Evolutionary conservation across 2,113 vertebrate genomes (phyloP).

Genomic region (Burhinus bistriatus): DNA sequence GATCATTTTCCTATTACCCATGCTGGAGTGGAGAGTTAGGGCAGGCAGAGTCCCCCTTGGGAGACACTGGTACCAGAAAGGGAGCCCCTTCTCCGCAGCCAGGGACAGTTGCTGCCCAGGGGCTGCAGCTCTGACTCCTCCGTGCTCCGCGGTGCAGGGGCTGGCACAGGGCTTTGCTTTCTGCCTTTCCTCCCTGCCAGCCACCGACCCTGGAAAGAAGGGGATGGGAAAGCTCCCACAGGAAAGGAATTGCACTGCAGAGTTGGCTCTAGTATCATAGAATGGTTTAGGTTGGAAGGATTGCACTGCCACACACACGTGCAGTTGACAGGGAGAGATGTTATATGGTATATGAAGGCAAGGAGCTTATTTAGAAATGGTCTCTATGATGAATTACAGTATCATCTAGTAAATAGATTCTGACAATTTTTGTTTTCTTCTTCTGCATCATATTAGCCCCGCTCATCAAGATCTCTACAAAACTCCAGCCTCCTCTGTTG

Average conservation of each 20-base stretch:
- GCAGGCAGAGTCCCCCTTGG: not conserved
- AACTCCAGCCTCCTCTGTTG: not conserved
- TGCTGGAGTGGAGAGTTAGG: not conserved
- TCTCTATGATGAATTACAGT: not conserved
- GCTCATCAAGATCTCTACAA: not conserved
- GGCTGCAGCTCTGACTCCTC: not conserved
- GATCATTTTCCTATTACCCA: not conserved
- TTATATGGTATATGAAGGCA: not conserved
- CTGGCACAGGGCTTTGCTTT: not conserved
- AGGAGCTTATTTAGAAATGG: not conserved
- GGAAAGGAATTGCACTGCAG: not conserved
- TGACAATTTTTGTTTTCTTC: not conserved
- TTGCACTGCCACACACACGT: fast-evolving
- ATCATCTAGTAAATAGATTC: not conserved
- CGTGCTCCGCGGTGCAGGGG: fast-evolving
- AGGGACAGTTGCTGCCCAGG: not conserved
- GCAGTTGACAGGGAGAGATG: not conserved
- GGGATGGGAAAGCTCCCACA: not conserved
- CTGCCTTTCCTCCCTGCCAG: not conserved
- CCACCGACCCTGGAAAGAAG: not conserved
- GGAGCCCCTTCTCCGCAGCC: not conserved
- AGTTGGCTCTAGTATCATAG: not conserved
- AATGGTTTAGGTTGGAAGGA: too few species aligned
- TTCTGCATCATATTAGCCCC: not conserved
- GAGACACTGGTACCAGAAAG: not conserved